Percentiles rank a stretch among this genome's conserved stretches.
These are phyloP conservation scores for Erynnis tages DNA, from an alignment of 2,888 invertebrate species.

Conservation along the genomic window DNA sequence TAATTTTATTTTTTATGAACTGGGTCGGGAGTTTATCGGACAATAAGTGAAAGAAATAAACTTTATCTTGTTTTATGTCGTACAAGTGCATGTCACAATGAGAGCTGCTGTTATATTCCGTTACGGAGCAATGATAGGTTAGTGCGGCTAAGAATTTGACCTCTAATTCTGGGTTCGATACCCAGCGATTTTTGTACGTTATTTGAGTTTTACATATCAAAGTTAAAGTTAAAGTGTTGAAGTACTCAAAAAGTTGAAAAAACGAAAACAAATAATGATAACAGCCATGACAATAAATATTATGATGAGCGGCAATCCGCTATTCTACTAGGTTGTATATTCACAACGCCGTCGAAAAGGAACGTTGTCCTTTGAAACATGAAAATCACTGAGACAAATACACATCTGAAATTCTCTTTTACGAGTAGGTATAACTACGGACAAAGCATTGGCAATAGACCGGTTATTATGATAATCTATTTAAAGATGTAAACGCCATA, in stretches of 20 bases:
- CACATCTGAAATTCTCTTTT: background rate
- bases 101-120: background rate
- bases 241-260: too few relatives aligned
- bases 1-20: conserved; percentile 18
- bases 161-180: too few relatives aligned
- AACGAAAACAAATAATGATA: too few relatives aligned
- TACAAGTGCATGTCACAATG: background rate
- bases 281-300: background rate
- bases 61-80: conserved; percentile 8
- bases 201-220: too few relatives aligned
- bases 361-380: background rate
- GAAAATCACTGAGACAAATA: conserved; percentile 4
- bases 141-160: too few relatives aligned
- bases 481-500: too few relatives aligned
- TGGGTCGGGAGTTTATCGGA: conserved; percentile 19
- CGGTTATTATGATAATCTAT: too few relatives aligned
- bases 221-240: too few relatives aligned
- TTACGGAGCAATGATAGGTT: too few relatives aligned
- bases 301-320: too few relatives aligned
- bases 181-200: too few relatives aligned
- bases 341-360: background rate
- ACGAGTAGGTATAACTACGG: background rate
- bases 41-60: conserved; percentile 23
- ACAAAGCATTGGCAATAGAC: too few relatives aligned
- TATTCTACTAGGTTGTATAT: background rate